Base-by-base conservation (phyloP, 2,888 invertebrate genomes). In the Hartigia nigra region DNA sequence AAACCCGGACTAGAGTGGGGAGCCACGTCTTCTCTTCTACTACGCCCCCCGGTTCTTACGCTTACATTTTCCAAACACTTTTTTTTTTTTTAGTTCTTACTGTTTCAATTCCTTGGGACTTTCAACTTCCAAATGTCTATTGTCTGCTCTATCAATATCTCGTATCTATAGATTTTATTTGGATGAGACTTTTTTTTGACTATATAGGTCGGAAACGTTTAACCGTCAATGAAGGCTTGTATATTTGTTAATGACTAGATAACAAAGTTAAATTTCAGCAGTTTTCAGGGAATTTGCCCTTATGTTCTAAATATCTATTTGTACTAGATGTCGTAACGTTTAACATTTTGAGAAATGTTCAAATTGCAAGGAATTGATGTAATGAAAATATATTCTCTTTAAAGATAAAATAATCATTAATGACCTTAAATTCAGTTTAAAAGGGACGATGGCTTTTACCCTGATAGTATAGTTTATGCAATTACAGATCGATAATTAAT, bases 21-120 rank as follows among this genome's bases (percentile, higher is more conserved):
- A 80, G 85, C 83, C 83, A 84, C 83, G 82, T 82, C 84, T 81
- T 78, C 82, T 81, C 55, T 77, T 31, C n/a, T 75, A 72, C 76
- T 79, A 81, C 82, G 80, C 82, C 82, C 81, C 83, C 82, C 79
- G 81, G 81, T 81, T 80, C 82, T 1, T 55, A 55, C 83, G 82
- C 84, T 82, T 83, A 84, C 85, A 83, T 82, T 83, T 77, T 77
- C 69, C 74, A 77, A 78, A 81, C 79, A 75, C 75, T 80, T 74
- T 74, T 79, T 81, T 76, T 74, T 79, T 79, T 70, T 69, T 78
- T 55, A 39, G 69, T 77, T 31, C 55, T 35, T 32, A 75, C 11
- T 75, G 69, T 69, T 70, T 31, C 36, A 36, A 37, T 37, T 69
- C 31, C 12, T 69, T 36, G 37, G n/a, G 3, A 55, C 9, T 23